phyloP scores from a whole-genome alignment of 2,888 invertebrate species.

The Apotomis capreana region DNA sequence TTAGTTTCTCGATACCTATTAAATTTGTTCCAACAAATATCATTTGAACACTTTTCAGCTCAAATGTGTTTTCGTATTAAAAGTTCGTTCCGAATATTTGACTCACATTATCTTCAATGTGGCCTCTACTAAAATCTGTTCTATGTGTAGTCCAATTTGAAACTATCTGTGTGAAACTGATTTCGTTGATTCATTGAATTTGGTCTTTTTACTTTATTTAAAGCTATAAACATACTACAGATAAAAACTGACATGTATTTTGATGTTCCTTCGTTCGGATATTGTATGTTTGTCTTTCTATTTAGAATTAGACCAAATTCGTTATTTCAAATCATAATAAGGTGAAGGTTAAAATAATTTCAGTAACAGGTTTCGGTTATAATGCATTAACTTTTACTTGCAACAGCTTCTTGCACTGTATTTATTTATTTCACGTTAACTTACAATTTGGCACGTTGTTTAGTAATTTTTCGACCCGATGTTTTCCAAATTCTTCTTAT shows the following conservation, averaged over 20 bases:
- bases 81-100: not conserved
- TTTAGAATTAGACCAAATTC: not conserved
- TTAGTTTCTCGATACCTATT: too few species aligned
- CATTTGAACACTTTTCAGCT: too few species aligned
- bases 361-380: not conserved
- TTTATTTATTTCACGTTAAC: conserved; percentile 21
- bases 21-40: too few species aligned
- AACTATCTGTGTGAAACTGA: conserved; percentile 7
- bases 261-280: not conserved
- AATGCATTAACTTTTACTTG: conserved; percentile 21
- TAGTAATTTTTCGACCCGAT: conserved; percentile 25
- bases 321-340: not conserved
- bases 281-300: not conserved
- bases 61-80: too few species aligned
- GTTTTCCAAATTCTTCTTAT: not conserved
- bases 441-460: conserved; percentile 10
- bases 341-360: conserved; percentile 18
- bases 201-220: not conserved
- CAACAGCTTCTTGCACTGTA: conserved; percentile 27
- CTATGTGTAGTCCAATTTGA: not conserved
- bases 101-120: not conserved
- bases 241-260: too few species aligned
- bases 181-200: not conserved
- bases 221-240: not conserved
- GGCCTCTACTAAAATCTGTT: not conserved